These are phyloP conservation scores for Amphipoea oculea DNA, from an alignment of 2,888 invertebrate species.

Conservation along the genomic window DNA sequence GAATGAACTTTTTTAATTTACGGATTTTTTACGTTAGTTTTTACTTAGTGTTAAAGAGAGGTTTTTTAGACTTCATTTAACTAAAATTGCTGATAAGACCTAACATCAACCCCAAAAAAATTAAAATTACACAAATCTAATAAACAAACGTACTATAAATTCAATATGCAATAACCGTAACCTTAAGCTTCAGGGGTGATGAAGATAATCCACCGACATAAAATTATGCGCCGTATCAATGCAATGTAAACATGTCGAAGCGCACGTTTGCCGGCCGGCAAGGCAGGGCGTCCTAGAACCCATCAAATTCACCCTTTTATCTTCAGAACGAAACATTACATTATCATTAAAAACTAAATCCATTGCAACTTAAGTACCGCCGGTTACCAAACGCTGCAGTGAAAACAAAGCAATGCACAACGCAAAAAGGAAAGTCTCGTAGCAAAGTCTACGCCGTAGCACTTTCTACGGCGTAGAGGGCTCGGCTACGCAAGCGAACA, in stretches of 20 bases:
- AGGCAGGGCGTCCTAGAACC: slow-evolving; percentile 25
- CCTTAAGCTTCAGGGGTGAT: background rate
- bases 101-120: background rate
- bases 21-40: background rate
- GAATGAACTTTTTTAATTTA: background rate
- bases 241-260: slow-evolving; percentile 72
- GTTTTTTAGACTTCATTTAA: background rate
- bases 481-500: slow-evolving; percentile 60
- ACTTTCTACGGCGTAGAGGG: slow-evolving; percentile 56
- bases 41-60: background rate
- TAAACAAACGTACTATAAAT: background rate
- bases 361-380: slow-evolving; percentile 10
- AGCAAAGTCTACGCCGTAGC: slow-evolving; percentile 52
- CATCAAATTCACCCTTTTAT: slow-evolving; percentile 26
- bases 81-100: background rate
- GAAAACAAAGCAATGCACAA: slow-evolving; percentile 38
- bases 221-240: slow-evolving; percentile 38
- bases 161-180: background rate
- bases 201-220: slow-evolving; percentile 1
- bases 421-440: slow-evolving; percentile 22
- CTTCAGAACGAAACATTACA: slow-evolving; percentile 3
- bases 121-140: background rate
- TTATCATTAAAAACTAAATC: slow-evolving; percentile 7
- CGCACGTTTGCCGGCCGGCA: slow-evolving; percentile 70
- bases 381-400: background rate